Conservation (phyloP, 2,888 invertebrate species). For the Vesta saturnalis region DNA sequence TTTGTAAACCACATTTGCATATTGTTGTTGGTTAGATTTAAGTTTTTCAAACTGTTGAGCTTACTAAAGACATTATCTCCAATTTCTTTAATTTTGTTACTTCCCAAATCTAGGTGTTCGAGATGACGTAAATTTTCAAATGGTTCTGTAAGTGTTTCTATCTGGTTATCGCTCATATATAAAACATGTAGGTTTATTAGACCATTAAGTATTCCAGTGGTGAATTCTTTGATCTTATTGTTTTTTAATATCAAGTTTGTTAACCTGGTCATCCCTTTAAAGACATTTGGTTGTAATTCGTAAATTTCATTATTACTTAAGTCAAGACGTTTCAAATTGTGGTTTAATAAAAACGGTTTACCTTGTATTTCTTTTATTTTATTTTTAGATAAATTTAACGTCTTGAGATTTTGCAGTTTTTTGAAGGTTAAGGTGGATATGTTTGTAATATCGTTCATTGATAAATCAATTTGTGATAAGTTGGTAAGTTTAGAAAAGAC, state of each 20-base stretch:
- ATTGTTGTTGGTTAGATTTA: conserved; percentile 5
- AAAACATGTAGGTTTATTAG: neutral
- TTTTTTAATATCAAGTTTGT: neutral
- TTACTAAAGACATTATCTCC: neutral
- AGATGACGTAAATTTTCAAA: neutral
- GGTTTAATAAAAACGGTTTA: conserved; percentile 2
- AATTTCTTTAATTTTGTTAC: neutral
- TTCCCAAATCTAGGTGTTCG: conserved; percentile 3
- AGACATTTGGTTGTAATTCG: neutral
- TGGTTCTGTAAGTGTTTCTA: neutral
- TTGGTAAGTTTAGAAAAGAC: neutral
- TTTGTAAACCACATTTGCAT: neutral
- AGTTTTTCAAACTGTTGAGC: neutral
- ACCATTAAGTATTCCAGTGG: neutral
- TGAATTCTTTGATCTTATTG: neutral
- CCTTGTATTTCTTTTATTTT: neutral
- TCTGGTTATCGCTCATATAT: conserved; percentile 6
- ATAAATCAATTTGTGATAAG: neutral
- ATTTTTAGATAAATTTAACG: neutral
- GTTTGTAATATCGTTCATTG: neutral
- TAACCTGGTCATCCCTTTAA: neutral
- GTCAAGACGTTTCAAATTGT: neutral
- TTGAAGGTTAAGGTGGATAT: neutral
- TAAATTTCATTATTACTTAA: neutral
- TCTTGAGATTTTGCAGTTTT: neutral